A percentile compares a stretch with the other conserved stretches of the same genome.
Conservation (phyloP, 53 echinoderm and acorn worm genomes). For the Crossaster papposus region DNA sequence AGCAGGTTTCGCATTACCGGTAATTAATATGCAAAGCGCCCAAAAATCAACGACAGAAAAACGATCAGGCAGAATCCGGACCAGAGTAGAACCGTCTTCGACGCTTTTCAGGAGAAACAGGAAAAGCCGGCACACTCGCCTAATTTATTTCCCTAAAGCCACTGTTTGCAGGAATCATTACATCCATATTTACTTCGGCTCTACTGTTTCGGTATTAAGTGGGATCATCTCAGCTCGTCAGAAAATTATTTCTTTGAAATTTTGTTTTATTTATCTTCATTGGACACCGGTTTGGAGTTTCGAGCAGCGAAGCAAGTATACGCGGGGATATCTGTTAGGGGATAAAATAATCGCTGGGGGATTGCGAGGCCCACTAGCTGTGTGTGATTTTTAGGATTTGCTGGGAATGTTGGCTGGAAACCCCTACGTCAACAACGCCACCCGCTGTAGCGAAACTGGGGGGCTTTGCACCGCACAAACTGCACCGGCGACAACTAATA, state of each 20-base stretch:
- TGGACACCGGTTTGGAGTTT: not conserved
- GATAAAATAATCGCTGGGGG: constrained; percentile 21
- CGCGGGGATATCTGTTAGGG: not conserved
- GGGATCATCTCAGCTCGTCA: constrained; percentile 48
- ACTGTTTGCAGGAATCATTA: constrained; percentile 44
- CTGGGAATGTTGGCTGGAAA: constrained; percentile 42
- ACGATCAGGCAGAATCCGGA: not conserved
- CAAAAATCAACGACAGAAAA: too few relatives aligned
- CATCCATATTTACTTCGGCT: not conserved
- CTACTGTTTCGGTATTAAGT: constrained; percentile 36
- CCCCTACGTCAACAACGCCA: constrained; percentile 21
- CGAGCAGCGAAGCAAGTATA: not conserved
- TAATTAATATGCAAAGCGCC: constrained; percentile 43
- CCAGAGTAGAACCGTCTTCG: not conserved
- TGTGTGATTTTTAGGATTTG: constrained; percentile 42
- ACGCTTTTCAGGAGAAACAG: not conserved
- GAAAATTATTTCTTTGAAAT: constrained; percentile 27
- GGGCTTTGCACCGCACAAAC: constrained; percentile 29
- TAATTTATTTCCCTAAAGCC: constrained; percentile 53
- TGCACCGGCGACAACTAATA: constrained; percentile 52
- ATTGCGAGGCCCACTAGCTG: constrained; percentile 1
- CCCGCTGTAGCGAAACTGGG: not conserved
- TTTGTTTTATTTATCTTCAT: constrained; percentile 8
- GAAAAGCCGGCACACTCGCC: constrained; percentile 22
- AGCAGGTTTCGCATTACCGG: constrained; percentile 19